Base-by-base conservation (phyloP, 2,113 vertebrate genomes). In the Pyrgilauda ruficollis region DNA sequence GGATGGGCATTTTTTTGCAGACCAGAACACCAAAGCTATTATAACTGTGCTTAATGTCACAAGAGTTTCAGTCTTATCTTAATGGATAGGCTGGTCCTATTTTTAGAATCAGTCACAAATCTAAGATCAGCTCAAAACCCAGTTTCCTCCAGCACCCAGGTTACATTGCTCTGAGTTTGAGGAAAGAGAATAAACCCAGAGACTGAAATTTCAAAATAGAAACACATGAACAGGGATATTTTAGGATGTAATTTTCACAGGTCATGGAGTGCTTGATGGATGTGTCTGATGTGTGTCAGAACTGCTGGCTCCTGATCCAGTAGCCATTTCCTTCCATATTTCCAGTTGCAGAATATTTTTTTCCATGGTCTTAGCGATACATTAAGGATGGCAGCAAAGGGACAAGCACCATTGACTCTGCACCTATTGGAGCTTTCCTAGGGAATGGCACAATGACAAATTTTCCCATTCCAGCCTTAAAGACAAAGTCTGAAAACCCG, bases 51-150 rank as follows among this genome's bases (percentile, higher is more conserved):
- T 93, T 89, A 92, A 93, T 49, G 49, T 89, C 69, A 68, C 61
- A 37, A 61, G 44, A 1, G 1, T 81, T 88, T 89, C 56, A 62
- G 69, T 66, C 88, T 97, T 97, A 96, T 95, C 96, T 95, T 92
- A 94, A 96, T 82, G 61, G 73, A 75, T 58, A 87, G 83, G 28
- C 59, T 64, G 37, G 61, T 14, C 21, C 69, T 95, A 68, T 92
- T 96, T 96, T 96, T 93, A 90, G 90, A 96, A 84, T 49, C 53
- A 75, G 58, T 28, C 76, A 84, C 35, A 44, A 78, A 93, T 68
- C 76, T 76, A 49, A 62, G 59, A 90, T 56, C 90, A 46, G 47
- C 39, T 90, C 37, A 84, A 84, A 84, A 11, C 47, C 33, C 23
- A n/a, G 28, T 84, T 84, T 92, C 43, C 47, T 77, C 15, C 44